Evolutionary conservation across 1,140 invertebrate species (phyloP), one percentile per base, ranked within the genome.

Genomic region (Temnothorax nylanderi): DNA sequence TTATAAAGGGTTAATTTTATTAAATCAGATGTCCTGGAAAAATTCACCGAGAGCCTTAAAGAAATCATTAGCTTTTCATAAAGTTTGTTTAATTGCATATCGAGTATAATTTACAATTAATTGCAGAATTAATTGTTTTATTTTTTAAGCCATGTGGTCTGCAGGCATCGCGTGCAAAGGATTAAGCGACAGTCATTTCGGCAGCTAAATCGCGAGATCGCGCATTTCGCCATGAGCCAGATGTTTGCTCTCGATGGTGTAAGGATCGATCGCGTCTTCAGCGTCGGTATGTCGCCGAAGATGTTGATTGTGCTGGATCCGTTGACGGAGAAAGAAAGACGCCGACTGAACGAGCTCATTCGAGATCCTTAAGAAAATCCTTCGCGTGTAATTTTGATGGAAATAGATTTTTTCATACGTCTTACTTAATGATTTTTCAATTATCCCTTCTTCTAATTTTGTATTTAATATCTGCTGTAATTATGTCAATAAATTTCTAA

Each of bases 181-280:
- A 92, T 71, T 69, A 94, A 91, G 47, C 87, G 80, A 74, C 88
- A 92, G 41, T 92, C 93, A 67, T 92, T 77, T 26, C 91, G 89
- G 6, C 93, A 94, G 41, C n/a, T 95, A 37, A 94, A 93, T 88
- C 91, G 89, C 3, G 93, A 95, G 76, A 92, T 95, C 65, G 86
- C 90, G 71, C 91, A 95, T 78, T 93, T 95, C 16, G 80, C 93
- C 62, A 92, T 94, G 90, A 93, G 93, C 87, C 94, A 95, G 60
- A 86, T 90, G 67, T 91, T 89, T 72, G 94, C 94, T 37, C 88
- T 95, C 47, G 93, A 93, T 26, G 89, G 94, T 34, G 92, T 94
- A 1, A 92, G 91, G 84, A 75, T 95, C 44, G 94, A 95, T 77
- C 92, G 94, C 16, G 86, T 93, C 74, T 94, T 95, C 86, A 94